Conservation (phyloP, 1,140 invertebrate genomes). For the Frieseomelitta varia region DNA sequence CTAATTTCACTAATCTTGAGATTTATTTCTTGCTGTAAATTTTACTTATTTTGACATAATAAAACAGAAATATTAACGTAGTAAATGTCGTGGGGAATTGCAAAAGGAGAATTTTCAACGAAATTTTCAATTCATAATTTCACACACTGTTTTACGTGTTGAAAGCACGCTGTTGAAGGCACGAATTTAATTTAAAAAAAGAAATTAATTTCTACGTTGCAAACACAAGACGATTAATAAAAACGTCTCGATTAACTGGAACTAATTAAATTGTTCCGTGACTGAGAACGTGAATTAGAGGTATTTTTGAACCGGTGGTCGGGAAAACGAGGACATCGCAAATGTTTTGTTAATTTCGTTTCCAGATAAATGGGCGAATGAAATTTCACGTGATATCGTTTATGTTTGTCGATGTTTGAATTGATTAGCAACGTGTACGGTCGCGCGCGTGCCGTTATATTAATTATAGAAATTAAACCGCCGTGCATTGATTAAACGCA, state of each 20-base stretch:
- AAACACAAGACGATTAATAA: background rate
- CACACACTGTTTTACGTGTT: background rate
- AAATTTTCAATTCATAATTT: background rate
- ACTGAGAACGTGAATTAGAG: background rate
- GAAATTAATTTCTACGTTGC: no score
- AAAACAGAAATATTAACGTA: no score
- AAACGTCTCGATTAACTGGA: background rate
- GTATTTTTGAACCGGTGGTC: background rate
- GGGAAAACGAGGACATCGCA: background rate
- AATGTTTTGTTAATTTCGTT: conserved; percentile 6
- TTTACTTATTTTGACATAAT: no score
- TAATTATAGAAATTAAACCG: conserved; percentile 42
- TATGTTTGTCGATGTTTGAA: background rate
- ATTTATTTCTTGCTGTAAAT: no score
- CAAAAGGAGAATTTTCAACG: no score
- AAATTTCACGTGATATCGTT: background rate
- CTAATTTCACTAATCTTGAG: no score
- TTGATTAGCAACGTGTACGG: background rate
- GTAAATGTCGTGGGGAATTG: no score
- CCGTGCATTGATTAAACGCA: conserved; percentile 12
- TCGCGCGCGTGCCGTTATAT: background rate
- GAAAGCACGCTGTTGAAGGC: no score
- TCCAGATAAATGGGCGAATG: conserved; percentile 12
- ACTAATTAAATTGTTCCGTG: background rate
- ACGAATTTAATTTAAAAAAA: background rate